These are phyloP conservation scores for Tamias sibiricus DNA, from an alignment of 2,113 vertebrate species.

Conservation along the genomic window DNA sequence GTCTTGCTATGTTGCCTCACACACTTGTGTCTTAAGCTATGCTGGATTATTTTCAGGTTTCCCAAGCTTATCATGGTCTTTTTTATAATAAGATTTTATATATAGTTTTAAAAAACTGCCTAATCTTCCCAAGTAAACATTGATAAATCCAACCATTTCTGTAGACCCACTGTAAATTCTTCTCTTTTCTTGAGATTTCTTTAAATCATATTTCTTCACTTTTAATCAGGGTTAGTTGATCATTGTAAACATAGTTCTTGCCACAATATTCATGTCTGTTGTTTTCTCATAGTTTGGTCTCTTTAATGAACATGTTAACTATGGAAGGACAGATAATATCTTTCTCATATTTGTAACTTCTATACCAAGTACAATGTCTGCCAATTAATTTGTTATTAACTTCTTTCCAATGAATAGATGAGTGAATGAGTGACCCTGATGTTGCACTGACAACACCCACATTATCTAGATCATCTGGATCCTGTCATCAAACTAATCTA, in stretches of 20 bases:
- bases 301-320: not conserved
- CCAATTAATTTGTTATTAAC: constrained; percentile 50
- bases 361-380: not conserved
- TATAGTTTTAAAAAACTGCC: not conserved
- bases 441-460: constrained; percentile 29
- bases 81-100: constrained; percentile 26
- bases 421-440: constrained; percentile 40
- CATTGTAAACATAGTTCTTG: not conserved
- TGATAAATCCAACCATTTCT: not conserved
- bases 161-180: not conserved
- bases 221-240: constrained; percentile 21
- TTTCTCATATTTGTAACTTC: constrained; percentile 56
- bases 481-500: constrained; percentile 52
- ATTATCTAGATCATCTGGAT: constrained; percentile 66
- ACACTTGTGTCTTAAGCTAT: not conserved
- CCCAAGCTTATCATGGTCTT: not conserved
- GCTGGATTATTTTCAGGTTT: constrained; percentile 35
- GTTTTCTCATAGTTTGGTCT: constrained; percentile 28
- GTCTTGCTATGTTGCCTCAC: not conserved
- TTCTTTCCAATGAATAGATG: constrained; percentile 39
- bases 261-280: not conserved
- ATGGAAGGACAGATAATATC: not conserved
- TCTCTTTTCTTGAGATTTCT: not conserved
- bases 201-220: constrained; percentile 37
- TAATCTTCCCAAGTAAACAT: not conserved